These are phyloP conservation scores for Condylostylus longicornis DNA, from an alignment of 1,140 invertebrate genomes.

Conservation along the genomic window DNA sequence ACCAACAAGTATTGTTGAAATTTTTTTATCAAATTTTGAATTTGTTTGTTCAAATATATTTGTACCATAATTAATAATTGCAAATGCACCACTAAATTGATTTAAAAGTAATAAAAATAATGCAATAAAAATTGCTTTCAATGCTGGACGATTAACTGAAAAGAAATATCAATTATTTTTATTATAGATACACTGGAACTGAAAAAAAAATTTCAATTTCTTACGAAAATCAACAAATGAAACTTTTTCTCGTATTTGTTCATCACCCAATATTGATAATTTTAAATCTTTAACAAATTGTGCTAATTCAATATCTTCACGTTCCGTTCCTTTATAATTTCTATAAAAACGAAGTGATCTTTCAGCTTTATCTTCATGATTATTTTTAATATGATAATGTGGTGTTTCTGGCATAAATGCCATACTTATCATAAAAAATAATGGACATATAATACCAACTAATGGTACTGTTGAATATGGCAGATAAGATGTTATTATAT, in stretches of 20 bases:
- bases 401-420: constrained; percentile 28
- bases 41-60: constrained; percentile 50
- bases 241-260: constrained; percentile 8
- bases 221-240: constrained; percentile 19
- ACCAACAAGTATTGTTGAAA: constrained; percentile 38
- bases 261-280: constrained; percentile 13
- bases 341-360: constrained; percentile 19
- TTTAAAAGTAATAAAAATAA: constrained; percentile 21
- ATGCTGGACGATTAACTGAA: constrained; percentile 15
- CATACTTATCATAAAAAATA: constrained; percentile 47
- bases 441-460: constrained; percentile 47
- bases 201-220: constrained; percentile 5
- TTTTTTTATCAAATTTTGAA: constrained; percentile 36
- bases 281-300: constrained; percentile 21
- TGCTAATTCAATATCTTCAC: constrained; percentile 10
- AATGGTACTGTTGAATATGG: constrained; percentile 49
- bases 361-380: constrained; percentile 12
- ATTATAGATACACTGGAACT: too few relatives aligned
- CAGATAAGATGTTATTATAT: constrained; percentile 49
- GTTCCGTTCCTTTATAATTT: constrained; percentile 11
- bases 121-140: constrained; percentile 17
- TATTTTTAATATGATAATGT: constrained; percentile 15
- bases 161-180: background rate
- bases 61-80: constrained; percentile 27
- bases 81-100: constrained; percentile 21